Evolutionary conservation across 2,888 invertebrate genomes (phyloP), one percentile per base, ranked within the genome.

Genomic region (Eristalis arbustorum): DNA sequence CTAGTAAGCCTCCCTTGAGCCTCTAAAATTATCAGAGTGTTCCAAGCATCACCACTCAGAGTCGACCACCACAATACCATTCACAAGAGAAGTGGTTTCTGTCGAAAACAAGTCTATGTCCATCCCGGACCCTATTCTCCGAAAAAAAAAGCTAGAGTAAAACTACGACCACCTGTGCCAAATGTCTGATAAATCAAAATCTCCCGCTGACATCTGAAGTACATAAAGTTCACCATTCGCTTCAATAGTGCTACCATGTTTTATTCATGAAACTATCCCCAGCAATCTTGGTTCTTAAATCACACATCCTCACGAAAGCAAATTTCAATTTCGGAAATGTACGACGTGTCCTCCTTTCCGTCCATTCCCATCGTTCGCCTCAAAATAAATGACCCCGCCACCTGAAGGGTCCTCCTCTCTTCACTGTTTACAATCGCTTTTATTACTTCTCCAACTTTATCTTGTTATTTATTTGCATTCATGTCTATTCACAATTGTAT

Each of bases 381-480:
- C 3, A 6, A 49, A 49, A 14, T 49, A 18, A 18, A 49, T 18
- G 49, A 49, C 49, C 49, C 8, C 49, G 18, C n/a, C 18, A 8
- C 18, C 49, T 18, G 49, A 49, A 49, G 49, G 49, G 18, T 18
- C 49, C 49, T 49, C 49, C 18, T 18, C 49, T n/a, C 18, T 49
- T 49, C 37, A 37, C 18, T 59, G 11, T 61, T 23, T 61, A n/a
- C 42, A 42, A 42, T 42, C 49, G 49, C 49, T n/a, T 61, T 28
- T 59, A 25, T 42, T 31, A 67, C 40, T 28, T 56, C 23, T 18
- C 37, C 56, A 73, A 63, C 40, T 31, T 69, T 69, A 74, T 78
- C 78, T 42, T 63, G 66, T 68, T 73, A 79, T 75, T 71, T 75
- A 72, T 67, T 34, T 64, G 66, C 23, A 31, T 57, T 62, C 56